Evolutionary conservation across 2,888 invertebrate species (phyloP).

Genomic region (Liodrosophila aerea): DNA sequence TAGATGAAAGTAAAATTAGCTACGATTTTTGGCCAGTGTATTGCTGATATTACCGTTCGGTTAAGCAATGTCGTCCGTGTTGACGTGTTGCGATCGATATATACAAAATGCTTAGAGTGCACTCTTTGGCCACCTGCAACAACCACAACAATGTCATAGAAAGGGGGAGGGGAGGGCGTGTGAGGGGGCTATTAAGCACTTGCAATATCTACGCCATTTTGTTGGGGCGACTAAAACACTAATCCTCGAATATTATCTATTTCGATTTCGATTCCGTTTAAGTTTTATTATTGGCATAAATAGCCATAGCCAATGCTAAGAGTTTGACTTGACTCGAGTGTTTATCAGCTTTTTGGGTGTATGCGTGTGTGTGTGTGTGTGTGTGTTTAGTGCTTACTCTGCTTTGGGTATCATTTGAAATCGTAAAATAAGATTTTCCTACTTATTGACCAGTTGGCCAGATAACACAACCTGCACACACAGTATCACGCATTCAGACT

Average conservation of each 20-base stretch:
- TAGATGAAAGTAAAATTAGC: too few relatives aligned
- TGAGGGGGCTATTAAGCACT: conserved; percentile 17
- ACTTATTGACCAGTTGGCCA: conserved; percentile 61
- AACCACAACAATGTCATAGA: too few relatives aligned
- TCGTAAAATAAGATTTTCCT: conserved; percentile 78
- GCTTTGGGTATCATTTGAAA: conserved; percentile 70
- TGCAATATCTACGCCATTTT: conserved; percentile 58
- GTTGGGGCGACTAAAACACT: conserved; percentile 38
- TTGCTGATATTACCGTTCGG: conserved; percentile 13
- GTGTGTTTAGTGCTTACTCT: conserved; percentile 53
- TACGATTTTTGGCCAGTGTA: conserved; percentile 1
- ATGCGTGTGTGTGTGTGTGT: too few relatives aligned
- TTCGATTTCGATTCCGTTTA: conserved; percentile 35
- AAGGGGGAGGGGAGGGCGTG: background rate
- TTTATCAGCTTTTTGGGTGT: conserved; percentile 50
- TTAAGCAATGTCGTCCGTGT: conserved; percentile 11
- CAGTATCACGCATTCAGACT: conserved; percentile 10
- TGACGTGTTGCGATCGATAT: conserved; percentile 48
- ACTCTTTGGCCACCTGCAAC: conserved; percentile 2
- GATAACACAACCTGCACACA: conserved; percentile 65
- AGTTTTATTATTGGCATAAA: conserved; percentile 71
- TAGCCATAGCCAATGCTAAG: conserved; percentile 9
- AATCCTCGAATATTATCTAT: conserved; percentile 69
- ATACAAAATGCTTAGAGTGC: conserved; percentile 50
- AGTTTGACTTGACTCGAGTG: conserved; percentile 16